Percentiles rank a stretch among this genome's conserved stretches.
These are phyloP conservation scores for Zaprionus camerounensis DNA, from an alignment of 1,140 invertebrate genomes.

Conservation along the genomic window DNA sequence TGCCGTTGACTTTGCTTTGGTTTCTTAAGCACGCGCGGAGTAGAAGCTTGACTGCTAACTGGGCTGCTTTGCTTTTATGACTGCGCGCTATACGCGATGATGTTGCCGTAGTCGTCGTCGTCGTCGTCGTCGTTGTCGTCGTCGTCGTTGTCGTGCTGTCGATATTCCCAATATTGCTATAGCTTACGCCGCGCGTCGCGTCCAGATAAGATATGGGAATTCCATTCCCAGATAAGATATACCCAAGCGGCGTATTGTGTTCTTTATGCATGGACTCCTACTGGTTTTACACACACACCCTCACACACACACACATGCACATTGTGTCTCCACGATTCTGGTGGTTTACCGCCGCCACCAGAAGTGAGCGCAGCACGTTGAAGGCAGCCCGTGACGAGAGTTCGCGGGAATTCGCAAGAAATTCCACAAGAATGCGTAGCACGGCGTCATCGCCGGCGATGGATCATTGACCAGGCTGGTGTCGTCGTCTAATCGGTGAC, in stretches of 20 bases:
- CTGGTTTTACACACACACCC: not conserved
- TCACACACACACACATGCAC: not conserved
- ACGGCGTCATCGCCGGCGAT: not conserved
- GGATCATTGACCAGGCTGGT: slow-evolving; percentile 12
- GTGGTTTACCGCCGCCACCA: slow-evolving; percentile 23
- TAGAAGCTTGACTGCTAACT: not conserved
- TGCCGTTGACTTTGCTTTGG: not conserved
- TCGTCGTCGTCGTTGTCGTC: slow-evolving; percentile 20
- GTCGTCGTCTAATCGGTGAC: slow-evolving; percentile 13
- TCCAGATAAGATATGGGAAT: slow-evolving; percentile 38
- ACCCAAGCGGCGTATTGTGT: not conserved
- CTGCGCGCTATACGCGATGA: slow-evolving; percentile 44
- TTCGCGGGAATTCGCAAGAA: slow-evolving; percentile 45
- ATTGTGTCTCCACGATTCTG: slow-evolving; percentile 31
- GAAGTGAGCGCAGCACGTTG: slow-evolving; percentile 8
- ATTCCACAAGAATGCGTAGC: slow-evolving; percentile 57
- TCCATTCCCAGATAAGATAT: slow-evolving; percentile 35
- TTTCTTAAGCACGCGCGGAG: slow-evolving; percentile 18
- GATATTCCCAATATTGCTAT: slow-evolving; percentile 28
- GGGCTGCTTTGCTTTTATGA: slow-evolving; percentile 53
- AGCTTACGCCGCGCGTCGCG: slow-evolving; percentile 19
- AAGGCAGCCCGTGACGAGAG: slow-evolving; percentile 51
- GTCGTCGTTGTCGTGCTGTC: slow-evolving; percentile 30
- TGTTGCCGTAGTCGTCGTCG: slow-evolving; percentile 44
- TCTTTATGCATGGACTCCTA: slow-evolving; percentile 3